These are phyloP conservation scores for Pungitius pungitius DNA, from an alignment of 2,113 vertebrate genomes.

Conservation along the genomic window DNA sequence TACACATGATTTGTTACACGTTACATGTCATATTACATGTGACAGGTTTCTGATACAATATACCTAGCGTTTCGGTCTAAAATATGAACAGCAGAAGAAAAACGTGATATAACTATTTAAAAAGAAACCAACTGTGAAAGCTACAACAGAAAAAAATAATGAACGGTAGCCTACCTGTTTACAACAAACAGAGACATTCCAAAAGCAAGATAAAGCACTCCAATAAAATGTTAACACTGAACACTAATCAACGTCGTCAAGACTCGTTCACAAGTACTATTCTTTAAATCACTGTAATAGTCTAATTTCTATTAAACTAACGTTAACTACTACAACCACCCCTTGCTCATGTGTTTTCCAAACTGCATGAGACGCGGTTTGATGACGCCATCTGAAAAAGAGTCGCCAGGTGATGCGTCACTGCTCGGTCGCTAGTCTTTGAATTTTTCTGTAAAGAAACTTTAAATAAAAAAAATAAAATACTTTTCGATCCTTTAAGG, in stretches of 20 bases:
- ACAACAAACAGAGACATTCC: conserved; percentile 75
- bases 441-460: neutral
- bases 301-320: neutral
- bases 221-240: neutral
- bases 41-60: neutral
- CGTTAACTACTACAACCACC: neutral
- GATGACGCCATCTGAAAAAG: conserved; percentile 26
- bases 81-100: too few relatives aligned
- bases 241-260: too few relatives aligned
- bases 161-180: conserved; percentile 62
- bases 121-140: neutral
- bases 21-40: neutral
- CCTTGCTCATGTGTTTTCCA: conserved; percentile 12
- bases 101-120: neutral
- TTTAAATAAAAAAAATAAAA: neutral
- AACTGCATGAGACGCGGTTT: neutral
- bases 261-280: neutral
- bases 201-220: neutral
- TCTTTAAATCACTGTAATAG: neutral
- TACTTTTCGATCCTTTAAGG: accelerated
- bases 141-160: neutral
- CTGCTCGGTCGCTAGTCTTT: neutral
- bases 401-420: neutral
- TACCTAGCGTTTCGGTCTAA: neutral
- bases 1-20: neutral